Base-by-base conservation (phyloP, 35 echinoderm and acorn worm genomes). In the Acanthaster planci region DNA sequence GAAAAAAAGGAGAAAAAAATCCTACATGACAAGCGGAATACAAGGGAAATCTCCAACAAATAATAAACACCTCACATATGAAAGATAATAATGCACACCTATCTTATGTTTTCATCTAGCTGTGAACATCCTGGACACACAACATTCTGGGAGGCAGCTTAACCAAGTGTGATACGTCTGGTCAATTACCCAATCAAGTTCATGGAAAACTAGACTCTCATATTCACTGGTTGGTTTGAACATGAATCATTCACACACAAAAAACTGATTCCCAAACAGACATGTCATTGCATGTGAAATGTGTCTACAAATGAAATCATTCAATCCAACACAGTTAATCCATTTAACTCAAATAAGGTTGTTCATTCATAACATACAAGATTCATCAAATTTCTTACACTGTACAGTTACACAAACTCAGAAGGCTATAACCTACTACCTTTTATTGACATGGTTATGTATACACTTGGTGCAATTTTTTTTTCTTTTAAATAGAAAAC, bases 391-490 rank as follows among this genome's bases (percentile, higher is more conserved):
- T 47, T 12, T 47, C 42, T 72, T 72, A 72, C 23, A 72, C 64
- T 72, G 64, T 72, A 72, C 64, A 72, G 64, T 72, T 72, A 72
- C 64, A 72, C 64, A 72, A 72, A 72, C 64, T 72, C 34, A 72
- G 30, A 31, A 31, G 14, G 29, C 64, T 72, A 72, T 34, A 29
- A 72, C 19, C 64, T 72, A 72, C 64, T 72, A 34, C 34, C 34
- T 72, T 18, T 14, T 72, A 72, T 72, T 72, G 64, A 72, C 64
- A 72, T 29, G 64, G 64, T 72, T 26, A 72, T 72, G 30, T 72
- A 72, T 72, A 72, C 64, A 72, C 64, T 72, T 72, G 64, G 64
- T 72, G 64, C 64, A 72, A n/a, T 72, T 72, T 72, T 72, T 67
- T 67, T 67, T 19, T 47, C 4, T 72, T 72, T 72, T 72, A 72